Base-by-base conservation (phyloP, 1,140 invertebrate genomes). In the Drosophila navojoa region DNA sequence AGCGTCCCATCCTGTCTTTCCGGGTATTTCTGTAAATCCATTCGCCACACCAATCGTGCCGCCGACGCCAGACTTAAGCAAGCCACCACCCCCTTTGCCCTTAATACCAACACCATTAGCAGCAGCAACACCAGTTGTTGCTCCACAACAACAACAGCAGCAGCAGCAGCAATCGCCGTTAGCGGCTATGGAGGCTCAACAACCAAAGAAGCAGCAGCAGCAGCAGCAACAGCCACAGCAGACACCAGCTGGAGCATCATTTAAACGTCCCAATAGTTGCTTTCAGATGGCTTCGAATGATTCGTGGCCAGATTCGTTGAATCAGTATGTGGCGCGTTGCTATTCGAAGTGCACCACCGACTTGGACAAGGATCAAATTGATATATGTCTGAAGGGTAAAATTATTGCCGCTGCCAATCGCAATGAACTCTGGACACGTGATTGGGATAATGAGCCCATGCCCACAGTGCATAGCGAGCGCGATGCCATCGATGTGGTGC, bases 321-420 rank as follows among this genome's bases (percentile, higher is more conserved):
- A 96, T 87, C 95, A 96, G 68, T 99, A 98, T 93, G 97, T 99
- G 10, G 96, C 96, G 79, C 95, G 96, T 73, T 98, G 97, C 85
- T 99, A 98, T 93, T 95, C 95, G 40, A 97, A 97, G 93, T 98
- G 97, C 90, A 95, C 95, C 79, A 97, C 96, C 11, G 94, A 95
- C 60, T 94, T 97, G 61, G 97, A 99, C 92, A 97, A 98, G 93
- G 97, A 99, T 94, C 95, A 97, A 91, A 97, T 99, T 59, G 97
- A 98, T 91, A 97, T 97, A 67, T 96, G 98, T 76, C 93, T 99
- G 32, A 98, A 98, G 92, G 97, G 97, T 40, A 97, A 98, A 92
- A 96, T 99, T 64, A 98, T 97, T 19, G 94, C 95, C 50, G 96
- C 97, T 0, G 96, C 96, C n/a, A 96, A 96, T 79, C 95, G 96